Evolutionary conservation across 1,140 invertebrate species (phyloP).

Genomic region (Zaprionus taronus): DNA sequence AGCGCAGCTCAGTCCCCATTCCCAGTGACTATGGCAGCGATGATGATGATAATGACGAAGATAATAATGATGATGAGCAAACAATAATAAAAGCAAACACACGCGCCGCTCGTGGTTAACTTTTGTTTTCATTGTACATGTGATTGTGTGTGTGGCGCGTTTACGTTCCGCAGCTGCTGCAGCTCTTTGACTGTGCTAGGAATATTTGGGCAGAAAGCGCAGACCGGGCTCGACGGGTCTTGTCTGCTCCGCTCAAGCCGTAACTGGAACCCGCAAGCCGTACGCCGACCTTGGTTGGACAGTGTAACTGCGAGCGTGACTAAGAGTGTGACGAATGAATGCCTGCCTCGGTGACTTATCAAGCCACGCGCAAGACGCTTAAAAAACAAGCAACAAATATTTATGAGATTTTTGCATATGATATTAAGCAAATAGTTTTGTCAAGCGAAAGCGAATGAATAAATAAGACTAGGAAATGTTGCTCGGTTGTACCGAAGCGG

Average conservation of each 20-base stretch:
- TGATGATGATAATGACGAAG: conserved; percentile 15
- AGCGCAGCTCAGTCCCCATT: not conserved
- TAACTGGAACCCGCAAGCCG: not conserved
- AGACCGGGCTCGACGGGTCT: no score
- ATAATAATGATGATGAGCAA: conserved; percentile 42
- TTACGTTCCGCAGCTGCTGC: conserved; percentile 12
- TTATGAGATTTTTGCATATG: conserved; percentile 31
- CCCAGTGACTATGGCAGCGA: not conserved
- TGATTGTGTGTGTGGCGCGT: conserved; percentile 2
- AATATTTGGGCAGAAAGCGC: not conserved
- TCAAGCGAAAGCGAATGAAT: conserved; percentile 3
- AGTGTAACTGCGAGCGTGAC: not conserved
- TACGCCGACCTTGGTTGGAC: not conserved
- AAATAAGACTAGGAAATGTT: not conserved
- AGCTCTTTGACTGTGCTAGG: not conserved
- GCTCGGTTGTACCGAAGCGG: not conserved
- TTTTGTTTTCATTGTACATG: conserved; percentile 31
- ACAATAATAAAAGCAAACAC: conserved; percentile 56
- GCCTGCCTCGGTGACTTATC: conserved; percentile 22
- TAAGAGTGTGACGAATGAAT: conserved; percentile 13
- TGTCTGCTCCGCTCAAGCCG: not conserved
- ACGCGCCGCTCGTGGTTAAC: conserved; percentile 54
- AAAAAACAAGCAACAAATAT: conserved; percentile 26
- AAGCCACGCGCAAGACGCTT: conserved; percentile 43
- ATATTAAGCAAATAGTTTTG: conserved; percentile 27